Evolutionary conservation across 2,888 invertebrate genomes (phyloP).

Genomic region (Tachina grossa): DNA sequence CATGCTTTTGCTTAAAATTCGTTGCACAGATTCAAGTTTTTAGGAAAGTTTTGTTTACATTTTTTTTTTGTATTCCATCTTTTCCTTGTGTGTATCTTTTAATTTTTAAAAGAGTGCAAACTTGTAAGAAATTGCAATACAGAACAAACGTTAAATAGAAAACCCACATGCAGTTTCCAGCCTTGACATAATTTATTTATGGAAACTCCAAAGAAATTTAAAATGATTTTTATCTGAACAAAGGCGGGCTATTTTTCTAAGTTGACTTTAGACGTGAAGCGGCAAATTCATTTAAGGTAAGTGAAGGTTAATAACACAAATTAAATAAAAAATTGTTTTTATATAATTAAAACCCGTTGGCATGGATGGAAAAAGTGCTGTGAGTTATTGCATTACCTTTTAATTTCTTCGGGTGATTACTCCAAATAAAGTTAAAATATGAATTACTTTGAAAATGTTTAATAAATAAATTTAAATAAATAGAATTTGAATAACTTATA

Average conservation of each 20-base stretch:
- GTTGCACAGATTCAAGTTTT: slow-evolving; percentile 44
- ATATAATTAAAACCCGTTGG: too few relatives aligned
- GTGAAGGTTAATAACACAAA: background rate
- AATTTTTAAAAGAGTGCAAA: slow-evolving; percentile 31
- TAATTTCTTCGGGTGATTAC: too few relatives aligned
- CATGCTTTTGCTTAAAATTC: slow-evolving; percentile 22
- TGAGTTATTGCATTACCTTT: too few relatives aligned
- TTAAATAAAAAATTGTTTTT: background rate
- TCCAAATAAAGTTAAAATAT: too few relatives aligned
- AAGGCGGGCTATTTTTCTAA: background rate
- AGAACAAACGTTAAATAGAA: background rate
- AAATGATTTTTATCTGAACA: slow-evolving; percentile 17
- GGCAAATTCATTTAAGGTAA: slow-evolving; percentile 52
- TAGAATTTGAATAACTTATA: too few relatives aligned
- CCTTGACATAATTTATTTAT: slow-evolving; percentile 50
- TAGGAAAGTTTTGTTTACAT: slow-evolving; percentile 61
- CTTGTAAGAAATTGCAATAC: slow-evolving; percentile 7
- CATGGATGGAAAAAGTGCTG: too few relatives aligned
- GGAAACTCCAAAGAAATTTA: background rate
- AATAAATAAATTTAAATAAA: too few relatives aligned
- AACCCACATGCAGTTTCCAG: slow-evolving; percentile 10
- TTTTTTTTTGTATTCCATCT: slow-evolving; percentile 19
- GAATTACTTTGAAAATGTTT: too few relatives aligned
- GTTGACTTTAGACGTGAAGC: slow-evolving; percentile 13
- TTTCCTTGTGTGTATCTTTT: slow-evolving; percentile 5